Base-by-base conservation (phyloP, 2,797 vertebrate species). In the Tokudaia muenninki region DNA sequence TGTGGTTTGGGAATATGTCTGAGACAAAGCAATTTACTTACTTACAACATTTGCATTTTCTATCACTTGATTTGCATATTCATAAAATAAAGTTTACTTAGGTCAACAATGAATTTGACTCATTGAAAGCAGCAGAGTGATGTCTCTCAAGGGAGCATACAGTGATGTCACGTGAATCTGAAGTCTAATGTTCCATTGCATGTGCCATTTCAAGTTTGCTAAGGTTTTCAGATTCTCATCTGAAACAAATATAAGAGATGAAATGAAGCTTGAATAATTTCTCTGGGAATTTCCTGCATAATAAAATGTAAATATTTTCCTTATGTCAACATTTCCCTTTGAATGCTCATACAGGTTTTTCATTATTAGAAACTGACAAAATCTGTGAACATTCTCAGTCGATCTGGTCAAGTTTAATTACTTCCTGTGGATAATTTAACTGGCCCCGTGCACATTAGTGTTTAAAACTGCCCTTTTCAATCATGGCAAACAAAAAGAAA, bases 241-340 rank as follows among this genome's bases (percentile, higher is more conserved):
- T 21, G 63, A 83, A 94, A 97, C 94, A 92, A 83, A 90, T 6
- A 94, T 29, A 92, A 78, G 93, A 97, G 3, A 83, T 65, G 16
- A 95, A 94, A 29, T 29, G 81, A 89, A 19, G 29, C 79, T 92
- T 95, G 63, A 97, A 95, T 96, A 97, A 93, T 87, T 95, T 97
- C 89, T 82, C 21, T 87, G 59, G 41, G n/a, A 94, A 90, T 97
- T 96, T 96, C 70, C 7, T 96, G 41, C n/a, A 87, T 92, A 92
- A 97, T 94, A 97, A 98, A 96, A 97, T 96, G 89, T 83, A 97
- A 96, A 97, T 98, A 97, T 93, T 96, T 97, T 94, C 89, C 90
- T 96, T 94, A 90, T 95, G 92, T 96, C 93, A 97, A 80, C 87
- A 94, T 80, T 92, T 91, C 96, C 93, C 92, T 96, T 92, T 41